A percentile compares a stretch with the other conserved stretches of the same genome.
phyloP scores from a whole-genome alignment of 2,888 invertebrate species.

The Tolmerus cingulatus region DNA sequence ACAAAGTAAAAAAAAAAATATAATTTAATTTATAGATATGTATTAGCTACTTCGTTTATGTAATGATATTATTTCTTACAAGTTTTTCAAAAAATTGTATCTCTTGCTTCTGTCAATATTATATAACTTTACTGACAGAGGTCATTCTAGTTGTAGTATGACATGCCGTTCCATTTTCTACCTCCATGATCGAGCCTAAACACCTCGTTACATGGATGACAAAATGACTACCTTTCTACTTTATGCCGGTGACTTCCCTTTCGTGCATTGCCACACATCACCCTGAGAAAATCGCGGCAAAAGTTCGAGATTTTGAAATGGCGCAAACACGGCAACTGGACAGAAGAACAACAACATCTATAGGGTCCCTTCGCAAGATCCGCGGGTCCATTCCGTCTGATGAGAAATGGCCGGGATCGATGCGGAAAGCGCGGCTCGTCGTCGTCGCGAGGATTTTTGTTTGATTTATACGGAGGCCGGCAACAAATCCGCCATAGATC shows the following conservation, averaged over 20 bases:
- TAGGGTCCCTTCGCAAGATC: neutral
- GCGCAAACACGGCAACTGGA: neutral
- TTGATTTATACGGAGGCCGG: constrained; percentile 24
- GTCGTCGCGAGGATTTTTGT: neutral
- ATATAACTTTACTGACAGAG: neutral
- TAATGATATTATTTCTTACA: too few species aligned
- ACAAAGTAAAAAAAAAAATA: too few species aligned
- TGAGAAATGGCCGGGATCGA: neutral
- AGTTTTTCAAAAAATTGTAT: too few species aligned
- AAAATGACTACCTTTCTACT: neutral
- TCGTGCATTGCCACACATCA: neutral
- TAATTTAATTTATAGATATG: too few species aligned
- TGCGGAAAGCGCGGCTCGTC: neutral
- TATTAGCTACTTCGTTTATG: too few species aligned
- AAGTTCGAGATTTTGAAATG: neutral
- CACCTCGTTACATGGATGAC: neutral
- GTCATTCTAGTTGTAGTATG: neutral
- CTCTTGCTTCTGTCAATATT: too few species aligned
- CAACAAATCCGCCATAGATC: constrained; percentile 41
- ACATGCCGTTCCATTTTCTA: neutral
- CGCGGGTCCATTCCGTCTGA: neutral
- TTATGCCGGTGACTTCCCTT: neutral
- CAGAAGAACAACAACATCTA: neutral
- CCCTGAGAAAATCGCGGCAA: neutral
- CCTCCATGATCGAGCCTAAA: neutral